These are phyloP conservation scores for Steatornis caripensis DNA, from an alignment of 2,113 vertebrate genomes.

Conservation along the genomic window DNA sequence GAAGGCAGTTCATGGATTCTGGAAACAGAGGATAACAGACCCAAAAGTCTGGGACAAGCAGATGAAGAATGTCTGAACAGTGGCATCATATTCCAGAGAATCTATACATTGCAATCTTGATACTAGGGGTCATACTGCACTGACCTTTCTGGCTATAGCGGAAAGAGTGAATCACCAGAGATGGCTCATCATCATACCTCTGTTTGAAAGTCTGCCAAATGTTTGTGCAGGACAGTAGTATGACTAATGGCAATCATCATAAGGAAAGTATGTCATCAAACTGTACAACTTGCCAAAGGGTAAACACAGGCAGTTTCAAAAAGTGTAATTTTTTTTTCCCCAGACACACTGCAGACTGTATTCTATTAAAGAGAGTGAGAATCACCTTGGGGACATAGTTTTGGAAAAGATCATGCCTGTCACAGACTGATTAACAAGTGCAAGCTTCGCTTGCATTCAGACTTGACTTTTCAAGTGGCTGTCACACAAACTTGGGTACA, in stretches of 20 bases:
- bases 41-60: neutral
- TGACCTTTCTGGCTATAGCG: neutral
- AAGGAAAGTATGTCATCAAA: neutral
- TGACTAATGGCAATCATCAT: conserved; percentile 5
- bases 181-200: neutral
- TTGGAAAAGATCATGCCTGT: neutral
- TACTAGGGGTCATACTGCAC: neutral
- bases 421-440: neutral
- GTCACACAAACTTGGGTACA: neutral
- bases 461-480: neutral
- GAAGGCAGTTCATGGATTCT: neutral
- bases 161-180: conserved; percentile 58
- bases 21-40: neutral
- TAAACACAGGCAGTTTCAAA: neutral
- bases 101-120: neutral
- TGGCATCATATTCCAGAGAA: neutral
- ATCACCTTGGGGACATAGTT: neutral
- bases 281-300: neutral
- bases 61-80: neutral
- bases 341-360: neutral
- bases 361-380: neutral
- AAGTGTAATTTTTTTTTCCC: neutral
- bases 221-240: neutral
- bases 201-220: neutral
- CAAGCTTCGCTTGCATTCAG: neutral